A percentile compares a stretch with the other conserved stretches of the same genome.
Conservation (phyloP, 37 sponge, comb jelly and placozoan species). For the Mnemiopsis leidyi region DNA sequence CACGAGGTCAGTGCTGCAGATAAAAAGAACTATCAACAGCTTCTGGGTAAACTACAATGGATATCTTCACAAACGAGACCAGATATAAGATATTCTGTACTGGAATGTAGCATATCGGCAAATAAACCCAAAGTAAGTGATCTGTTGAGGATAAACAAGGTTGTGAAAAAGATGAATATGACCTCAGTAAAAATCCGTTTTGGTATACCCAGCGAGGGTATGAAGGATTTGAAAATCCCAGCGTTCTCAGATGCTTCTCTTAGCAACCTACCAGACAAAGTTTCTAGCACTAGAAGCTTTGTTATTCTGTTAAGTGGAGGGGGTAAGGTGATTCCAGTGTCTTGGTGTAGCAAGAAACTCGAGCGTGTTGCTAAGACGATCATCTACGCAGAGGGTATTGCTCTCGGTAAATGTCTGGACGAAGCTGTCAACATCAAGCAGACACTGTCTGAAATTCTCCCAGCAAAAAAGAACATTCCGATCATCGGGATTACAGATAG, state of each 20-base stretch:
- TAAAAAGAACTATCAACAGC: not conserved
- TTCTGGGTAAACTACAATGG: conserved; percentile 34
- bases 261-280: conserved; percentile 1
- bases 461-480: not conserved
- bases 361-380: not conserved
- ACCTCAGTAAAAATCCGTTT: not conserved
- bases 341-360: conserved; percentile 1
- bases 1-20: not conserved
- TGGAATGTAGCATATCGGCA: not conserved
- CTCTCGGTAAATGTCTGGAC: not conserved
- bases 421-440: not conserved
- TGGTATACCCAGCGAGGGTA: not conserved
- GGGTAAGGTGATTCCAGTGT: not conserved
- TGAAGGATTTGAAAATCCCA: not conserved
- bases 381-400: not conserved
- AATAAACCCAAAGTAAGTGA: not conserved
- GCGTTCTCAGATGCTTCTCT: conserved; percentile 26
- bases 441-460: not conserved
- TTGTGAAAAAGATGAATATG: not conserved
- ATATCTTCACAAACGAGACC: conserved; percentile 31
- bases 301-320: not conserved
- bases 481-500: conserved; percentile 12
- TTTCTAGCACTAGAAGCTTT: not conserved
- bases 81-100: not conserved
- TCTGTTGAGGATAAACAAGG: not conserved